Conservation (phyloP, 1,140 invertebrate genomes). For the Drosophila subobscura region DNA sequence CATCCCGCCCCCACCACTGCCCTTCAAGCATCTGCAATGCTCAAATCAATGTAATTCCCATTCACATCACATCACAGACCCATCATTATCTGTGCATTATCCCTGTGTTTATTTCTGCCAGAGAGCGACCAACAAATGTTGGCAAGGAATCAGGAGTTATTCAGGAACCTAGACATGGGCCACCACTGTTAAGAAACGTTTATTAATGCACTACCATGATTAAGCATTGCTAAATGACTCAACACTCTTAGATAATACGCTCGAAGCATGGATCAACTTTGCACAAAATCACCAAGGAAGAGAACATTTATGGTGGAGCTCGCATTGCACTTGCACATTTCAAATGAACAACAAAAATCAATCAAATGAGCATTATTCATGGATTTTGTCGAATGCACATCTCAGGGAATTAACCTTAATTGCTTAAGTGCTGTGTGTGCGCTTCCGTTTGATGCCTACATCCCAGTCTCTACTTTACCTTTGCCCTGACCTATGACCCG, state of each 20-base stretch:
- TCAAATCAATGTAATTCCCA: neutral
- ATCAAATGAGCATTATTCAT: conserved; percentile 49
- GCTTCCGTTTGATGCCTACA: neutral
- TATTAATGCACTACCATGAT: too few relatives aligned
- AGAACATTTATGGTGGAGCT: too few relatives aligned
- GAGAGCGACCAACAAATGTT: too few relatives aligned
- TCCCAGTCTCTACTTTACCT: conserved; percentile 14
- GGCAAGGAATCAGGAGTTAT: neutral
- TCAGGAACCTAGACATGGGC: neutral
- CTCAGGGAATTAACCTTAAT: conserved; percentile 44
- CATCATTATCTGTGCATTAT: too few relatives aligned
- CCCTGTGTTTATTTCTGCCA: too few relatives aligned
- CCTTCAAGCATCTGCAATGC: neutral
- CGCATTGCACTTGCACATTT: neutral
- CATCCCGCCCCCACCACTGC: neutral
- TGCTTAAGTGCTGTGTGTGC: conserved; percentile 9
- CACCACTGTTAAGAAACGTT: neutral
- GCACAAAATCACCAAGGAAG: too few relatives aligned
- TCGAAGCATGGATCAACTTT: too few relatives aligned
- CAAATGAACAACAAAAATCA: conserved; percentile 27
- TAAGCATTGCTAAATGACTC: conserved; percentile 13
- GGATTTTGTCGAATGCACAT: conserved; percentile 26
- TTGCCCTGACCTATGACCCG: neutral
- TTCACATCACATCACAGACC: neutral
- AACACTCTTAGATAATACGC: neutral